Percentiles rank a stretch among this genome's conserved stretches.
phyloP scores from a whole-genome alignment of 2,113 vertebrate genomes.

The Tringa solitaria region DNA sequence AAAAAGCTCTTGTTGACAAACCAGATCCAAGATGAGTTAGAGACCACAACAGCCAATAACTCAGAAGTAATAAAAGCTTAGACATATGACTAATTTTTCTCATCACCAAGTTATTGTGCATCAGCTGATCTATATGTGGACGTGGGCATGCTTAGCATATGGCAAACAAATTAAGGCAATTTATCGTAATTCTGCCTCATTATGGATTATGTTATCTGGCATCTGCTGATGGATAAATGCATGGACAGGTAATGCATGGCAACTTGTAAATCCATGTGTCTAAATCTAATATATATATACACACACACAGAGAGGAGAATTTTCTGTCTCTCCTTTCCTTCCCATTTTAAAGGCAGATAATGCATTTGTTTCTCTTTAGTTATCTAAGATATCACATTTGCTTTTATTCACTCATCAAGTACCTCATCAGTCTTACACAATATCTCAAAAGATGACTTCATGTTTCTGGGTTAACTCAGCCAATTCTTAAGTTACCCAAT shows the following conservation, averaged over 20 bases:
- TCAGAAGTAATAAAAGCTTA: neutral
- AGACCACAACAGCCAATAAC: neutral
- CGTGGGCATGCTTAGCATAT: slow-evolving; percentile 33
- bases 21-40: neutral
- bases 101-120: neutral
- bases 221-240: neutral
- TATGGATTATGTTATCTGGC: neutral
- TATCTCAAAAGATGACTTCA: neutral
- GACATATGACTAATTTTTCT: slow-evolving; percentile 32
- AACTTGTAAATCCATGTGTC: neutral
- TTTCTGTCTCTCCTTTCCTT: neutral
- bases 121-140: slow-evolving; percentile 25
- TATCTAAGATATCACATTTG: neutral
- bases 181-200: neutral
- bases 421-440: neutral
- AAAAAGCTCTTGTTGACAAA: neutral
- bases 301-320: neutral
- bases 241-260: neutral
- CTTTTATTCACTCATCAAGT: neutral
- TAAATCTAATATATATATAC: neutral
- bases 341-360: neutral
- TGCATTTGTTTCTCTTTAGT: neutral
- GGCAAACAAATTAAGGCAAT: slow-evolving; percentile 30
- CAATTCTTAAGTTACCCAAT: neutral
- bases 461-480: neutral